Evolutionary conservation across 2,888 invertebrate species (phyloP), one percentile per base, ranked within the genome.

Genomic region (Apamea epomidion): DNA sequence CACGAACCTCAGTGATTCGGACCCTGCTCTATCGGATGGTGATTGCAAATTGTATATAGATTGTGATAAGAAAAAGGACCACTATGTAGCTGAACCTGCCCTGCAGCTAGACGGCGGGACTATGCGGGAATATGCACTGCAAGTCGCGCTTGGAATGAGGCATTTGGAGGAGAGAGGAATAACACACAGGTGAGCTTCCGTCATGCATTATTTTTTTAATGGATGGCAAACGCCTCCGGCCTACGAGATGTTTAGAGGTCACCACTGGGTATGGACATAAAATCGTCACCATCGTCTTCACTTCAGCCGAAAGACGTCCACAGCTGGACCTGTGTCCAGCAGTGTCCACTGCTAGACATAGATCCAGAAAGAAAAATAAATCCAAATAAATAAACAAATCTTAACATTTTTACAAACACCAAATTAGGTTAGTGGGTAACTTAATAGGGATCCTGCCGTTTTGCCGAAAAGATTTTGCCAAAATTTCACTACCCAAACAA

Each of bases 81-180:
- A 96, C 80, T 97, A 97, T 79, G 97, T 97, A 12, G 96, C 96
- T 0, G 96, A 97, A 74, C 97, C 97, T 0, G 96, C 96, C 0
- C 86, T 97, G 25, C 95, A 94, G 12, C 89, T 97, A 10, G 95
- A 97, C 81, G 93, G 96, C 64, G 88, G 92, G 12, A 95, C 94
- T 2, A 97, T 98, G 93, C 97, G 98, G 75, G 97, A 97, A 37
- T 99, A 98, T 91, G 98, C 98, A 0, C 91, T 98, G 25, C 99
- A 99, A 94, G 98, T 99, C 45, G 98, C 98, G 0, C 95, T 97
- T 80, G 99, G 99, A 14, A 99, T 99, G 99, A 97, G 97, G 32
- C 98, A 98, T 93, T 95, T 98, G 70, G 98, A 98, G 91, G 97
- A 97, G 54, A 97, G 98, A 82, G 97, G 97, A 16, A 98, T 98